These are phyloP conservation scores for Drosophila equinoxialis DNA, from an alignment of 1,140 invertebrate genomes.

Conservation along the genomic window DNA sequence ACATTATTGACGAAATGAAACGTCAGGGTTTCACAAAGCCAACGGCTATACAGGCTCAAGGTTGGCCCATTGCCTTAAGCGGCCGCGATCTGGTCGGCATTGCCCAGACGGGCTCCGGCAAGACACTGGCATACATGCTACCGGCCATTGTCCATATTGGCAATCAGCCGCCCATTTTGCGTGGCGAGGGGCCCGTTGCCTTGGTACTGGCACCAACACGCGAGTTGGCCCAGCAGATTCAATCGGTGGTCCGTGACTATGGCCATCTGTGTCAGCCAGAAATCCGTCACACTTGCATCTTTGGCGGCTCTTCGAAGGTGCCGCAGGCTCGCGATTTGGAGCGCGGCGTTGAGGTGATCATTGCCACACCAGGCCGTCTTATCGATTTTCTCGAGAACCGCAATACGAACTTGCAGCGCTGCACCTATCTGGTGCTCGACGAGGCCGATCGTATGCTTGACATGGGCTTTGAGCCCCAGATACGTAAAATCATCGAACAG, in stretches of 20 bases:
- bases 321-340: conserved; percentile 96
- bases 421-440: conserved; percentile 98
- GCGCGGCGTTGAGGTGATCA: conserved; percentile 95
- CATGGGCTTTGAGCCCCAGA: conserved; percentile 99
- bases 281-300: conserved; percentile 97
- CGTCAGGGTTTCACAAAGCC: conserved; percentile 93
- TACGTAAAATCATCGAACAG: conserved; percentile 98
- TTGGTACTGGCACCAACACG: conserved; percentile 97
- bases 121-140: conserved; percentile 94
- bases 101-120: conserved; percentile 96
- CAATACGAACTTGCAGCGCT: conserved; percentile 94
- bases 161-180: conserved; percentile 87
- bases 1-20: conserved; percentile 90
- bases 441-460: conserved; percentile 95
- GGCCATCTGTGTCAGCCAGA: conserved; percentile 88
- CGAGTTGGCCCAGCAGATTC: conserved; percentile 98
- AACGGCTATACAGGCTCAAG: conserved; percentile 94
- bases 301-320: conserved; percentile 97
- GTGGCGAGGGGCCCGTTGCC: conserved; percentile 96
- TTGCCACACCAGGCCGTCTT: conserved; percentile 97
- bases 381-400: conserved; percentile 98
- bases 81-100: conserved; percentile 97
- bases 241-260: conserved; percentile 96
- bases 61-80: conserved; percentile 96
- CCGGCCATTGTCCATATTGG: conserved; percentile 90